Percentiles rank a stretch among this genome's conserved stretches.
phyloP scores from a whole-genome alignment of 1,140 invertebrate genomes.

The Paraescarpia echinospica region DNA sequence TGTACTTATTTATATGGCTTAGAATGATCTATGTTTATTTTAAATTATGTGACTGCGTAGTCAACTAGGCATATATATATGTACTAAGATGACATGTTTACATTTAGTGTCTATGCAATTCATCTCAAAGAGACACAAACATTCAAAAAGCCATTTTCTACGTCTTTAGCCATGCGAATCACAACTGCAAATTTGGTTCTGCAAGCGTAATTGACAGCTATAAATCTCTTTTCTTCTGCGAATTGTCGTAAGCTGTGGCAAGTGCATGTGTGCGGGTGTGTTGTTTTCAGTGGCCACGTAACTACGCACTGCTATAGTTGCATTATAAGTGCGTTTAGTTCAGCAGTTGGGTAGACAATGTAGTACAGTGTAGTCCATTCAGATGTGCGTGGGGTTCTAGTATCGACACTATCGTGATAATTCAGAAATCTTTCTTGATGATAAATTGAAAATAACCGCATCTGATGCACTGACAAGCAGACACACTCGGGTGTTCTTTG shows the following conservation, averaged over 20 bases:
- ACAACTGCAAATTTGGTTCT: not conserved
- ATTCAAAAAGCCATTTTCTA: not conserved
- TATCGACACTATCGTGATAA: not conserved
- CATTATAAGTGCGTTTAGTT: too few species aligned
- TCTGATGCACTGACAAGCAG: not conserved
- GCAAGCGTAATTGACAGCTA: not conserved
- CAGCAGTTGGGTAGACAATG: not conserved
- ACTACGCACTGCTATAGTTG: not conserved
- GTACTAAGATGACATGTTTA: too few species aligned
- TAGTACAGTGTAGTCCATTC: not conserved
- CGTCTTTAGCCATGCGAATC: not conserved
- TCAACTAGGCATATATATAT: too few species aligned
- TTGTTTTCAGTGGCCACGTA: not conserved
- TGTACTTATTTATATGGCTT: too few species aligned
- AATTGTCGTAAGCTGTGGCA: not conserved
- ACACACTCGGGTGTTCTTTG: not conserved
- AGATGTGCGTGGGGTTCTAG: not conserved
- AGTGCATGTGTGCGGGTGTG: not conserved
- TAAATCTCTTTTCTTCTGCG: not conserved
- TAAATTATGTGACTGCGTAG: too few species aligned
- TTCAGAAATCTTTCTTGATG: not conserved
- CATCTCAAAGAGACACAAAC: not conserved
- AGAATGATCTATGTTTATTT: too few species aligned
- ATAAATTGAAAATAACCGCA: not conserved
- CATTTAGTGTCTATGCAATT: not conserved